phyloP scores from a whole-genome alignment of 2,797 vertebrate species.

The Sarcoramphus papa region DNA sequence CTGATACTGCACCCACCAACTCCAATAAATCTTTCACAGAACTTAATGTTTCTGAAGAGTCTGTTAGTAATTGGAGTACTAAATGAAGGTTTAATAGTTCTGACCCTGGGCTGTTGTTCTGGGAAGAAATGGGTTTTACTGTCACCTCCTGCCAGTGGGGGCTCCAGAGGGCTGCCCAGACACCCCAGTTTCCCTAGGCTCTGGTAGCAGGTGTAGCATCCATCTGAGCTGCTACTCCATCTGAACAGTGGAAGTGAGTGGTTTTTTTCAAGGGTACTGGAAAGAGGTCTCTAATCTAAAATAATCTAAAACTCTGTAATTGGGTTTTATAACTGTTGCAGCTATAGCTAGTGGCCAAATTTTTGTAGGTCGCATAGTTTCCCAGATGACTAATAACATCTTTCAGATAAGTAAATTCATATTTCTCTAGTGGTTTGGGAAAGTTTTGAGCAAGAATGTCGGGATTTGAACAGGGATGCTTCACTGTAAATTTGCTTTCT shows the following conservation, averaged over 20 bases:
- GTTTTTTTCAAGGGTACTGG: not conserved
- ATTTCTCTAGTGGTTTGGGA: not conserved
- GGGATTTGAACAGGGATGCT: not conserved
- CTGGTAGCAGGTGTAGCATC: not conserved
- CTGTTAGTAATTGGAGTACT: not conserved
- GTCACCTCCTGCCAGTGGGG: not conserved
- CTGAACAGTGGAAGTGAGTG: not conserved
- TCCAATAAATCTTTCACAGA: not conserved
- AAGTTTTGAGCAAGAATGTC: not conserved
- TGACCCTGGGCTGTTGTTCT: not conserved
- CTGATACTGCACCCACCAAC: not conserved
- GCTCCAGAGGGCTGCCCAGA: not conserved
- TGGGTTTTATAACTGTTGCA: not conserved
- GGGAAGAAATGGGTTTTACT: not conserved
- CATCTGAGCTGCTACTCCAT: not conserved
- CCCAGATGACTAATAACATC: not conserved
- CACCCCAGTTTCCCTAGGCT: not conserved
- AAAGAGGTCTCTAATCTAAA: not conserved
- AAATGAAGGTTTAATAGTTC: not conserved
- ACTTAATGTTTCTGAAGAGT: not conserved
- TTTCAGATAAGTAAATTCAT: not conserved
- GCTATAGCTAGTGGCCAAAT: not conserved
- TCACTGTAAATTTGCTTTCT: not conserved
- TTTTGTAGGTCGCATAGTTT: not conserved
- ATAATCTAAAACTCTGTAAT: not conserved